These are phyloP conservation scores for Vulpes vulpes DNA, from an alignment of 2,113 vertebrate genomes.

Conservation along the genomic window DNA sequence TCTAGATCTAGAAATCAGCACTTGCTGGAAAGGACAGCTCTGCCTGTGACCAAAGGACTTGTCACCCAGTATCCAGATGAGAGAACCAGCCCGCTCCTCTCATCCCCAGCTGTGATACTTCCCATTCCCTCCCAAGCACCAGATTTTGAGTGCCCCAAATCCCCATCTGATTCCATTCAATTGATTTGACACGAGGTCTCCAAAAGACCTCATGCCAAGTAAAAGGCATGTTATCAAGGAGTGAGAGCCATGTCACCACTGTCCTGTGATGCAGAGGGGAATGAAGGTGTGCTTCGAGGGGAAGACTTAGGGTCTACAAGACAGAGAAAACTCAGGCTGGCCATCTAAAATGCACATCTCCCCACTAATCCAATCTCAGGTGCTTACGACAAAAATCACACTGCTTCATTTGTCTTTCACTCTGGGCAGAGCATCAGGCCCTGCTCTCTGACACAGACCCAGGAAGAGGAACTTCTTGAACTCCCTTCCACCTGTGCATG, in stretches of 20 bases:
- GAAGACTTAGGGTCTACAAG: not conserved
- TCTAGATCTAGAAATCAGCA: not conserved
- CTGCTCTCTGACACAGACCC: not conserved
- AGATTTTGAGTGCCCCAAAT: not conserved
- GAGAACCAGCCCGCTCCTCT: not conserved
- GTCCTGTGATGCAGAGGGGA: not conserved
- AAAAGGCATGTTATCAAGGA: not conserved
- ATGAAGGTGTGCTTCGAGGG: not conserved
- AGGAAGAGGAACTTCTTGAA: not conserved
- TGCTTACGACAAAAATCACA: accelerated
- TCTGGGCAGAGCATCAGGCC: accelerated
- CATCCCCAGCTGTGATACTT: not conserved
- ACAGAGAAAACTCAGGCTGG: not conserved
- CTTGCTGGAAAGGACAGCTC: not conserved
- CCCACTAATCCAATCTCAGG: not conserved
- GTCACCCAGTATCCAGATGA: not conserved
- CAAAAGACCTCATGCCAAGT: not conserved
- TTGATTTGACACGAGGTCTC: not conserved
- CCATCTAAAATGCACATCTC: not conserved
- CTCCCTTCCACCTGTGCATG: accelerated
- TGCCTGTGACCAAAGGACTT: not conserved
- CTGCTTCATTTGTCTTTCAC: not conserved
- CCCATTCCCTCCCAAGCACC: not conserved
- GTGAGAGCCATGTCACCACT: not conserved
- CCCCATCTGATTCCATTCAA: not conserved